Evolutionary conservation across 92 coral and sea anemone species (phyloP), one percentile per base, ranked within the genome.

Genomic region (Anthopleura xanthogrammica): DNA sequence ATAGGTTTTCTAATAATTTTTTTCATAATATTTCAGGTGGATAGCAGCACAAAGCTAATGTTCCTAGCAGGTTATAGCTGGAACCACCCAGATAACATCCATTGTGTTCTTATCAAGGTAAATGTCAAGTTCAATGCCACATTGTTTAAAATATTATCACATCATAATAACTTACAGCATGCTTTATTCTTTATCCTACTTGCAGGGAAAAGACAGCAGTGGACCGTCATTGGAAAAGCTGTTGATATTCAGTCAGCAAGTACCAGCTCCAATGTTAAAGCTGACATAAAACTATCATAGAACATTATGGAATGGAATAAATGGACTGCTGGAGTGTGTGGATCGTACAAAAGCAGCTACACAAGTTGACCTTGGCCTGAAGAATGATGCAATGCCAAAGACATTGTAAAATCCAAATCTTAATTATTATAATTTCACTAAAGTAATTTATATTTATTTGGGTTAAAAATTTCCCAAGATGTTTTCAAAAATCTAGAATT

Each of bases 81-180:
- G 39, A 60, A 40, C 5, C 52, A 80, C 23, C 43, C 82, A 66
- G 90, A 90, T 22, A 88, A 93, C 4, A 82, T 93, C 55, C 90
- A 93, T 80, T 93, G 98, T 76, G 78, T 91, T 79, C 93, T 93
- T 60, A 87, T 93, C 41, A 93, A 91, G 97, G 97, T 93, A 77
- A 77, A 58, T 6, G 36, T 68, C 74, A 29, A 55, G 29, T 36
- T 22, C 60, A 48, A 70, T 75, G 42, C 3, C 36, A 42, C 29
- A 42, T 2, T 41, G 5, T 10, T 16, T 14, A 16, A 2, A 75
- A 2, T 43, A 75, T 16, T 75, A 22, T 39, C 8, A 39, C 16
- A 72, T 36, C 1, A 72, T 41, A 5, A 62, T 54, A 4, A 62
- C 19, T 62, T 1, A 20, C 12, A n/a, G 16, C 14, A 19, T 62